Evolutionary conservation across 2,113 vertebrate genomes (phyloP).

Genomic region (Trematomus loennbergii): DNA sequence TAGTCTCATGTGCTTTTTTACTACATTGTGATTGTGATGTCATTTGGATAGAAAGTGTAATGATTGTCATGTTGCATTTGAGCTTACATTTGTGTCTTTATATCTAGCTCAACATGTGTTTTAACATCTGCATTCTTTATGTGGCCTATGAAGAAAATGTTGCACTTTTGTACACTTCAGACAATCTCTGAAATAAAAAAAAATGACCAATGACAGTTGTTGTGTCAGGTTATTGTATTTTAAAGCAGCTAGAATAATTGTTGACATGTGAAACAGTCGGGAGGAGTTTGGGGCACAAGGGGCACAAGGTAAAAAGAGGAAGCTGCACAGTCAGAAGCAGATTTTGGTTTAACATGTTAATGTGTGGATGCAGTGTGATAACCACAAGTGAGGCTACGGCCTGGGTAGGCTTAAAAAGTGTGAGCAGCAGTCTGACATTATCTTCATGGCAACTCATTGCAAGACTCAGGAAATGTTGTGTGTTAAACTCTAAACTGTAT

Average conservation of each 20-base stretch:
- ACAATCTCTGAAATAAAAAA: constrained; percentile 66
- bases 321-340: background rate
- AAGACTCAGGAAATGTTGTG: background rate
- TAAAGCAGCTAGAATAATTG: background rate
- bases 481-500: too few species aligned
- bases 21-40: constrained; percentile 59
- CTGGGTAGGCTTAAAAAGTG: background rate
- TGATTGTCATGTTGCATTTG: constrained; percentile 47
- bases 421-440: background rate
- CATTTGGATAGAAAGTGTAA: constrained; percentile 37
- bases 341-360: background rate
- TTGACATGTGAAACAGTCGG: background rate
- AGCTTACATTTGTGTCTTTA: constrained; percentile 41
- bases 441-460: background rate
- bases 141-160: constrained; percentile 54
- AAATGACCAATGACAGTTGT: constrained; percentile 27
- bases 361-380: background rate
- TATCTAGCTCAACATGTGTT: constrained; percentile 45
- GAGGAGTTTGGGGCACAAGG: background rate
- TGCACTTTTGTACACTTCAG: constrained; percentile 72
- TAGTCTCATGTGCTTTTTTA: constrained; percentile 63
- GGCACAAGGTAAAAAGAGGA: background rate
- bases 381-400: background rate
- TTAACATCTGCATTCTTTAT: constrained; percentile 54
- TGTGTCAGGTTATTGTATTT: background rate